Base-by-base conservation (phyloP, 2,113 vertebrate genomes). In the Notechis scutatus region DNA sequence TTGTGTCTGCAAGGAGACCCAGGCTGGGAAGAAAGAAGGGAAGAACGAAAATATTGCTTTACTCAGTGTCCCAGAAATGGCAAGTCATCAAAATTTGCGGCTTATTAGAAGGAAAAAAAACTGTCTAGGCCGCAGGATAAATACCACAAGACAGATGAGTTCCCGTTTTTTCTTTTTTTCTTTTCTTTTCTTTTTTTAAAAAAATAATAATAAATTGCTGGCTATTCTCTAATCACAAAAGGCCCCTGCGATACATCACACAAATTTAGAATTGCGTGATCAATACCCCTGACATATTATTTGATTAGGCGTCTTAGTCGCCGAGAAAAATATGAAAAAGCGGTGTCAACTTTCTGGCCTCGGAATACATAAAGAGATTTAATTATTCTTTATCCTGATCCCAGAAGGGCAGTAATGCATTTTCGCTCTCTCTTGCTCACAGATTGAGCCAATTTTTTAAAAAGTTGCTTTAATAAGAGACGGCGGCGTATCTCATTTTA, bases 401-500 rank as follows among this genome's bases (percentile, higher is more conserved):
- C 97, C 96, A 96, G 97, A 94, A 98, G 98, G 98, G 98, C 98
- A 98, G 97, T 97, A 98, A 98, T 97, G 97, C 95, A 97, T 96
- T 94, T 52, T 15, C 18, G 24, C 59, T 61, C 59, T 20, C 69
- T 6, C 29, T 8, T 11, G n/a, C 34, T 81, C 52, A 0, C 8
- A 23, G 10, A 9, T 85, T 95, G 98, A 97, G 95, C 91, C 93
- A 94, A 52, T 52, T 52, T 52, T 52, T 11, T 52, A 52, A 52
- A 52, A 52, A 52, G 10, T 98, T 99, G 98, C 98, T 98, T 98
- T 99, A 98, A 99, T 98, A 98, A 98, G 98, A 97, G 89, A 97
- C 98, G 98, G 98, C 98, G 98, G 97, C 97, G 97, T 98, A 96
- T 97, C 98, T 98, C 97, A 98, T 98, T 98, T 97, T 97, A 97